Evolutionary conservation across 2,113 vertebrate species (phyloP), one percentile per base, ranked within the genome.

Genomic region (Fulmarus glacialis): DNA sequence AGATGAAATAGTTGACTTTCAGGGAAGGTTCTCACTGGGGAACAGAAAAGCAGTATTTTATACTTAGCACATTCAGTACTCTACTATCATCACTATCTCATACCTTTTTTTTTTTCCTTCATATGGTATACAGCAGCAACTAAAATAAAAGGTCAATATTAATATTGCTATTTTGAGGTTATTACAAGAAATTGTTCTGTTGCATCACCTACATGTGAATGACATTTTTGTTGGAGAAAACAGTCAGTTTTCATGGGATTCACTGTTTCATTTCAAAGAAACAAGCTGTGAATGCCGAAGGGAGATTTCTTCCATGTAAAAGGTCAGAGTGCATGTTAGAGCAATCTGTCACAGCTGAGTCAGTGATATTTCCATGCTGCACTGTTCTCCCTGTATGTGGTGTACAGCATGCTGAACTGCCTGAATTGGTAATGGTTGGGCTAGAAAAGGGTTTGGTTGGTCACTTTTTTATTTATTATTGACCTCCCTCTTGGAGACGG

Each of bases 261-360:
- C 64, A 38, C 48, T 36, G 77, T 68, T 97, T 87, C 40, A 23
- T 92, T 89, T 96, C 58, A 85, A 92, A 95, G 77, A 72, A 96
- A 63, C 36, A 92, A 89, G 64, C 60, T 63, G 52, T 68, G 86
- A 92, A 94, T 42, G 73, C 84, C 67, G 60, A 82, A 89, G 56
- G 73, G 64, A 84, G 80, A 92, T 75, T 92, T 78, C 56, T 87
- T 88, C 56, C 83, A 43, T n/a, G 21, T 74, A 71, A 83, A 67
- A 79, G 64, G 64, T 95, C 87, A 92, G 83, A 92, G 68, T 50
- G 74, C 73, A 72, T 7, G 22, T 74, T 45, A 70, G 29, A 93
- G 66, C 85, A 93, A 90, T 82, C 81, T 2, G 1, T 66, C 87
- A 91, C 56, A 89, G 71, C 1, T 38, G 66, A 91, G 87, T 42